Percentiles rank a stretch among this genome's conserved stretches.
Evolutionary conservation across 2,113 vertebrate genomes (phyloP).

Genomic region (Phyllopteryx taeniolatus): DNA sequence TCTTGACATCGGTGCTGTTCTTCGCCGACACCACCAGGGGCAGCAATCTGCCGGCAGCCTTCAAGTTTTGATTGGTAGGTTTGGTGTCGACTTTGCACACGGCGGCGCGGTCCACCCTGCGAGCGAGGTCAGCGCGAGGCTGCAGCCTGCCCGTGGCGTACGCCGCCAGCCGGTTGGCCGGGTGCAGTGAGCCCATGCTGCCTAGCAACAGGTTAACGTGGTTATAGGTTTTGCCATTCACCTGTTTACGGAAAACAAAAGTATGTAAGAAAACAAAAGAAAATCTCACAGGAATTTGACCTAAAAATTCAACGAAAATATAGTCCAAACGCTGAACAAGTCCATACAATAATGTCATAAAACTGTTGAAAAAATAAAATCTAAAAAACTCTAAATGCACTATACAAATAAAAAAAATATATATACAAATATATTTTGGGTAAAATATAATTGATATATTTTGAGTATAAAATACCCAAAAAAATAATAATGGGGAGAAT

Average conservation of each 20-base stretch:
- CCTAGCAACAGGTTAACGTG: conserved; percentile 90
- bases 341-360: neutral
- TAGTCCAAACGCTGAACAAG: neutral
- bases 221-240: conserved; percentile 88
- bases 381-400: neutral
- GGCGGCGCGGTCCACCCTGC: conserved; percentile 13
- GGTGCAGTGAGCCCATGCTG: conserved; percentile 90
- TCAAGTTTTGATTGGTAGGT: neutral
- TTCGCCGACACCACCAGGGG: neutral
- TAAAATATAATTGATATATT: too few relatives aligned
- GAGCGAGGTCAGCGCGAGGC: conserved; percentile 36
- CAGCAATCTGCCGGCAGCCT: neutral
- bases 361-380: neutral
- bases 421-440: too few relatives aligned
- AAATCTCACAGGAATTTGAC: neutral
- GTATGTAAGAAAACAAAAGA: neutral
- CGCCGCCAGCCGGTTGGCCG: conserved; percentile 88
- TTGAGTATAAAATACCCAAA: too few relatives aligned
- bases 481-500: neutral
- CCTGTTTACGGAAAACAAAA: conserved; percentile 69
- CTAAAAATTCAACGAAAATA: neutral
- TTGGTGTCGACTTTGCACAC: neutral
- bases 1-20: conserved; percentile 23
- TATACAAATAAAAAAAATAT: neutral
- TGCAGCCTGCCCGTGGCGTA: conserved; percentile 82